Percentiles rank a stretch among this genome's conserved stretches.
Evolutionary conservation across 2,113 vertebrate genomes (phyloP).

Genomic region (Rhinolophus ferrumequinum): DNA sequence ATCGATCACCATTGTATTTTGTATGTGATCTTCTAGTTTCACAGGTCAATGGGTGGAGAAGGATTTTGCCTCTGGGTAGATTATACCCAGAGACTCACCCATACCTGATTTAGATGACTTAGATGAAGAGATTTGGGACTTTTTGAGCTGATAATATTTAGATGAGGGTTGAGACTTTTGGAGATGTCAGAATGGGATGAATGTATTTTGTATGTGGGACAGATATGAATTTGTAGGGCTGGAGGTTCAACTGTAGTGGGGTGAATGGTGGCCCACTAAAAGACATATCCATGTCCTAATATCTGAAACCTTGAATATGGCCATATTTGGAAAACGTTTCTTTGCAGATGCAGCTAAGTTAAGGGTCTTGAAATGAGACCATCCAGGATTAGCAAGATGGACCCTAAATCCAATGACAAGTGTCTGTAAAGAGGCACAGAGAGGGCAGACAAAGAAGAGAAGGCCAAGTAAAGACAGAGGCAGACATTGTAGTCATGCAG

Average conservation of each 20-base stretch:
- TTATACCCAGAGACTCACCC: not conserved
- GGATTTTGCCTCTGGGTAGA: not conserved
- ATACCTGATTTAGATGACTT: not conserved
- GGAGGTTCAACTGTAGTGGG: too few species aligned
- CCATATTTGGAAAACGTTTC: not conserved
- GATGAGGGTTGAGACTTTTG: not conserved
- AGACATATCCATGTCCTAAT: not conserved
- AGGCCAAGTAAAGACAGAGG: not conserved
- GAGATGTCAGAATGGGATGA: not conserved
- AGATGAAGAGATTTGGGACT: not conserved
- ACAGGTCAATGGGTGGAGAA: not conserved
- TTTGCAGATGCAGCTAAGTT: not conserved
- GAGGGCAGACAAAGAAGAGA: not conserved
- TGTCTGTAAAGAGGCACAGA: not conserved
- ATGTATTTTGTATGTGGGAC: not conserved
- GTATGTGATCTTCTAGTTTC: not conserved
- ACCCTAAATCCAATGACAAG: not conserved
- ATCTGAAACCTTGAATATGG: not conserved
- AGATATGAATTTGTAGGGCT: not conserved
- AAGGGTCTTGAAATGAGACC: not conserved
- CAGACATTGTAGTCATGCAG: not conserved
- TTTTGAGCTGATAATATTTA: not conserved
- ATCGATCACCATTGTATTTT: not conserved
- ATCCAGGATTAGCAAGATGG: not conserved
- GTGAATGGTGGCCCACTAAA: not conserved